These are phyloP conservation scores for Megalonaias nervosa DNA, from an alignment of 1,140 invertebrate genomes.

Conservation along the genomic window DNA sequence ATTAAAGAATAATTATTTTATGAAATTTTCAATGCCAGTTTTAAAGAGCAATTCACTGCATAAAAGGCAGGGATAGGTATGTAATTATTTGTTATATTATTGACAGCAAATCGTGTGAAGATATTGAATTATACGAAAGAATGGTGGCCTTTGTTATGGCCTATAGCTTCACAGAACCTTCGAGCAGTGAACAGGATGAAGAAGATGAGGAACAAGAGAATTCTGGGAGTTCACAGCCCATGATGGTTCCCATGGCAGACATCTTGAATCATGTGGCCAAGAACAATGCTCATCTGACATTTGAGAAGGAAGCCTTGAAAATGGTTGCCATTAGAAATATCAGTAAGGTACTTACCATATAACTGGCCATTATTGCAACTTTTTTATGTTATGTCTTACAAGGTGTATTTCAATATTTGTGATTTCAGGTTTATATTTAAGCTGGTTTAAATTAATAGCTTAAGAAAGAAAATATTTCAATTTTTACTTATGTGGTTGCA, in stretches of 20 bases:
- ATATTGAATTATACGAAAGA: constrained; percentile 66
- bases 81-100: background rate
- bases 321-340: constrained; percentile 68
- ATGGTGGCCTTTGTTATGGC: constrained; percentile 73
- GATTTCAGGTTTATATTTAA: no score
- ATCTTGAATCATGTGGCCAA: constrained; percentile 71
- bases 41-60: no score
- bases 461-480: no score
- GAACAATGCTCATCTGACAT: constrained; percentile 70
- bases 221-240: constrained; percentile 51
- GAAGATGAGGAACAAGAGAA: constrained; percentile 48
- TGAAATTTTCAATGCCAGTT: no score
- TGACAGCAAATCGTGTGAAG: constrained; percentile 49
- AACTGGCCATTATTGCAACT: no score
- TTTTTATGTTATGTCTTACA: no score
- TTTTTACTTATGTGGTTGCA: no score
- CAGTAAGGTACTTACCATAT: constrained; percentile 55
- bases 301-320: constrained; percentile 64
- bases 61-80: no score
- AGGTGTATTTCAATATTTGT: no score
- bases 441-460: no score
- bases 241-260: constrained; percentile 72
- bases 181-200: constrained; percentile 43
- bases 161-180: constrained; percentile 72
- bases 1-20: no score